Evolutionary conservation across 2,113 vertebrate species (phyloP), one percentile per base, ranked within the genome.

Genomic region (Dicaeum eximium): DNA sequence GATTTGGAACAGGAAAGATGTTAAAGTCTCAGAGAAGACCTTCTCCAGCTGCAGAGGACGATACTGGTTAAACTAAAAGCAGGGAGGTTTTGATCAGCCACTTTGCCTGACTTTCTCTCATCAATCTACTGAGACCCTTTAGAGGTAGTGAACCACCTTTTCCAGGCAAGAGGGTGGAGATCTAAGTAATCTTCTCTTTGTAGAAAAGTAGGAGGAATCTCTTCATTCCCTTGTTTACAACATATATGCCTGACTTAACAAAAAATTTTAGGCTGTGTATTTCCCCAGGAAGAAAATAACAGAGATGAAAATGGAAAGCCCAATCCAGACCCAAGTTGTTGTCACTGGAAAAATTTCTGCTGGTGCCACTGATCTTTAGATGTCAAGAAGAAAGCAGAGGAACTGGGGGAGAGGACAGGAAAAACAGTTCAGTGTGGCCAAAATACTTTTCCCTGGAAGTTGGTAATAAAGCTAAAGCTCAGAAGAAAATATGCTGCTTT

Each of bases 391-490:
- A 71, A 90, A 47, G 18, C 1, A 0, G 11, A 28, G 25, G 20
- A 80, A 80, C 0, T 38, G 22, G 16, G 7, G 11, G 6, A 31
- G 13, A 4, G 3, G 10, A 6, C 7, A 6, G 22, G 13, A 8
- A 30, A n/a, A 87, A n/a, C 7, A 10, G 30, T 35, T 38, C 33
- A 50, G 24, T 78, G 18, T 67, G 21, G 22, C 28, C 35, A 66
- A 66, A 73, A 65, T 51, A 3, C 57, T 9, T 58, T 89, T 94
- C 60, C 27, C 13, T 17, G 71, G 10, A 74, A 91, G 62, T 50
- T 0, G 0, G n/a, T 57, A 62, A 65, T 50, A 70, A 78, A 84
- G 72, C 6, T 31, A 37, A 86, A 80, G 17, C 15, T 65, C 18
- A 19, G 15, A 22, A 80, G 42, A 80, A 86, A 72, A 72, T 61